A percentile compares a stretch with the other conserved stretches of the same genome.
These are phyloP conservation scores for Capromys pilorides DNA, from an alignment of 2,797 vertebrate genomes.

Conservation along the genomic window DNA sequence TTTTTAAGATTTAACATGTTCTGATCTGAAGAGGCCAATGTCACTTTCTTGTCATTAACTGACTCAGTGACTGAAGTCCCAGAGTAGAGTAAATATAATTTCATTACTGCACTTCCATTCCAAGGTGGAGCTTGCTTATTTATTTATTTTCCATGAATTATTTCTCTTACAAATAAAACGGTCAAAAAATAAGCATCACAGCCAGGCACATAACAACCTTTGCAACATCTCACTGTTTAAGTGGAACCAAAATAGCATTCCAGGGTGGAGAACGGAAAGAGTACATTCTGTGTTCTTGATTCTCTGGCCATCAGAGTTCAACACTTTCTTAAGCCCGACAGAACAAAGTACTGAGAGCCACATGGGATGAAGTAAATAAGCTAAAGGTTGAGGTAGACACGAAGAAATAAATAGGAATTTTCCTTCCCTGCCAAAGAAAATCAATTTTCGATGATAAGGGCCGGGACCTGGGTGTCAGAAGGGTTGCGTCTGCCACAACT, in stretches of 20 bases:
- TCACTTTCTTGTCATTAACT: slow-evolving; percentile 15
- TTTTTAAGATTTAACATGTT: background rate
- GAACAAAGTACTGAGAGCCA: slow-evolving; percentile 35
- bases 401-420: slow-evolving; percentile 11
- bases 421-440: background rate
- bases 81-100: background rate
- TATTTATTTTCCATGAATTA: slow-evolving; percentile 48
- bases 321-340: background rate
- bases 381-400: background rate
- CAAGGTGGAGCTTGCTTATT: background rate
- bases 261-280: background rate
- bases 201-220: background rate
- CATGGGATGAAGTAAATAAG: background rate
- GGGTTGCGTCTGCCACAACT: background rate
- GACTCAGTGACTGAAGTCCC: background rate
- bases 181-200: slow-evolving; percentile 11
- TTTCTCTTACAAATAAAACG: slow-evolving; percentile 65
- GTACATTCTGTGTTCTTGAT: background rate
- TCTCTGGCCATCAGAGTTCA: background rate
- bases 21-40: background rate
- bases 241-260: slow-evolving; percentile 39
- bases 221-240: background rate
- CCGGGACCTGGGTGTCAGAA: background rate
- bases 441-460: background rate
- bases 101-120: background rate